phyloP scores from a whole-genome alignment of 2,113 vertebrate genomes.

The Holacanthus passer region DNA sequence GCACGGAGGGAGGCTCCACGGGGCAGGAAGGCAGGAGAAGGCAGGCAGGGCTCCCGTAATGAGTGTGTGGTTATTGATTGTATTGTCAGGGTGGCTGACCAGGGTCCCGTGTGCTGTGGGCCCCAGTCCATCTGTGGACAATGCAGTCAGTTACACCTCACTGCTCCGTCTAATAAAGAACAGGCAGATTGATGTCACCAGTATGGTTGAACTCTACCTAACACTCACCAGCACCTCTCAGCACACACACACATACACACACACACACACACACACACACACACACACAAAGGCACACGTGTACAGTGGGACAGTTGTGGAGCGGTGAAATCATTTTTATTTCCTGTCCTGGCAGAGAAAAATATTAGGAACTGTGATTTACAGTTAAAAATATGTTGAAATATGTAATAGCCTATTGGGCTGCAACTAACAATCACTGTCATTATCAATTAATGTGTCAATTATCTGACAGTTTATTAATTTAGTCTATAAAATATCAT shows the following conservation, averaged over 20 bases:
- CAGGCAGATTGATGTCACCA: conserved; percentile 87
- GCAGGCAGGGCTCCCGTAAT: conserved; percentile 75
- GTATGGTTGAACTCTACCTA: conserved; percentile 83
- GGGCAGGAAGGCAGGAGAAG: conserved; percentile 52
- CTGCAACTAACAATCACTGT: not conserved
- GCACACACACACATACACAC: not conserved
- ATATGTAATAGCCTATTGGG: conserved; percentile 7
- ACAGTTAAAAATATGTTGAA: conserved; percentile 6
- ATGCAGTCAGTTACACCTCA: conserved; percentile 88
- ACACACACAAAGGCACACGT: not conserved
- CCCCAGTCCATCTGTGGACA: conserved; percentile 88
- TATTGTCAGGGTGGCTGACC: conserved; percentile 85
- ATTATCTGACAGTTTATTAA: not conserved
- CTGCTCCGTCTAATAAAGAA: conserved; percentile 87
- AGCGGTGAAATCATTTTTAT: conserved; percentile 53
- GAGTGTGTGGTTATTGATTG: conserved; percentile 86
- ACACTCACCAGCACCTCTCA: conserved; percentile 71
- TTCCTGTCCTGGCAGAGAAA: conserved; percentile 12
- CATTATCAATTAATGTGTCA: conserved; percentile 16
- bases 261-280: not conserved
- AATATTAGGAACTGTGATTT: conserved; percentile 21
- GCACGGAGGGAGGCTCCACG: conserved; percentile 35
- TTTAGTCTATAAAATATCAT: not conserved
- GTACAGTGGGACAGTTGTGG: conserved; percentile 19
- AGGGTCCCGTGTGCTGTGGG: conserved; percentile 78